A percentile compares a stretch with the other conserved stretches of the same genome.
These are phyloP conservation scores for Buphagus erythrorhynchus DNA, from an alignment of 2,797 vertebrate species.

Conservation along the genomic window DNA sequence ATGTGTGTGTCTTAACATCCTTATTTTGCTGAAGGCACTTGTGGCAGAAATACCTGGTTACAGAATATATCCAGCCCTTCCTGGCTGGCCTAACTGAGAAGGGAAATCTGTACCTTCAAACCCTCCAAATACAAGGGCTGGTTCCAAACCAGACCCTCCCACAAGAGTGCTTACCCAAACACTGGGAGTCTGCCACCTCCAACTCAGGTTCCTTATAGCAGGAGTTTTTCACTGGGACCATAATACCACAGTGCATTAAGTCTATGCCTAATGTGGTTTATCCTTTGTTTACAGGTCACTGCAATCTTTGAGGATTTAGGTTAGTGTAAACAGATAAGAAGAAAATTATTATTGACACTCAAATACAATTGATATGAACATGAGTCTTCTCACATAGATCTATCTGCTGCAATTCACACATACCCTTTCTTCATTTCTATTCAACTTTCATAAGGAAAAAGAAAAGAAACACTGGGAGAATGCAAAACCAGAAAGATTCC, in stretches of 20 bases:
- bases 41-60: not conserved
- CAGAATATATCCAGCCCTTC: not conserved
- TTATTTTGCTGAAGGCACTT: not conserved
- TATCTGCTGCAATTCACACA: not conserved
- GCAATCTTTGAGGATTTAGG: conserved; percentile 29
- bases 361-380: not conserved
- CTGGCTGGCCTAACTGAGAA: not conserved
- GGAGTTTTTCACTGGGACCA: not conserved
- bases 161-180: not conserved
- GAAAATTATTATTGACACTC: conserved; percentile 1
- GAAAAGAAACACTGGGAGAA: not conserved
- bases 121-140: not conserved
- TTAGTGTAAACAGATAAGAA: conserved; percentile 3
- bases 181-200: not conserved
- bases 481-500: not conserved
- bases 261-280: conserved; percentile 17
- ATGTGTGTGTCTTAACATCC: not conserved
- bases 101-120: not conserved
- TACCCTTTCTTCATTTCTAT: not conserved
- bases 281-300: conserved; percentile 38
- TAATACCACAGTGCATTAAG: not conserved
- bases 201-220: not conserved
- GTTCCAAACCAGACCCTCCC: not conserved
- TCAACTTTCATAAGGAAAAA: not conserved
- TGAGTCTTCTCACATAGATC: not conserved